A percentile compares a stretch with the other conserved stretches of the same genome.
phyloP scores from a whole-genome alignment of 2,113 vertebrate genomes.

The cat (Felis catus) region F.catus_Fca126_mat1.0 CM031418.1:96814001-96814500 shows the following conservation, averaged over 20 bases:
- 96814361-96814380: not conserved
- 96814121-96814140: not conserved
- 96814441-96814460: not conserved
- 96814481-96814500: conserved; percentile 11
- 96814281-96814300: not conserved
- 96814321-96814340: conserved; percentile 41
- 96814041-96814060: not conserved
- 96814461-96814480: not conserved
- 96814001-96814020: not conserved
- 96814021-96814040: conserved; percentile 12
- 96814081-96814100: not conserved
- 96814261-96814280: conserved; percentile 39
- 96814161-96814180: not conserved
- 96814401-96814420: not conserved
- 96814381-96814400: not conserved
- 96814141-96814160: conserved; percentile 1
- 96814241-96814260: conserved; percentile 25
- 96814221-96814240: not conserved
- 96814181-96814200: conserved; percentile 6
- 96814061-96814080: conserved; percentile 1
- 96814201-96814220: conserved; percentile 29
- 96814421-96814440: not conserved
- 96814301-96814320: not conserved
- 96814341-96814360: not conserved
- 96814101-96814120: not conserved